Percentiles rank a stretch among this genome's conserved stretches.
Conservation (phyloP, 2,888 invertebrate genomes). For the Elysia crispata region DNA sequence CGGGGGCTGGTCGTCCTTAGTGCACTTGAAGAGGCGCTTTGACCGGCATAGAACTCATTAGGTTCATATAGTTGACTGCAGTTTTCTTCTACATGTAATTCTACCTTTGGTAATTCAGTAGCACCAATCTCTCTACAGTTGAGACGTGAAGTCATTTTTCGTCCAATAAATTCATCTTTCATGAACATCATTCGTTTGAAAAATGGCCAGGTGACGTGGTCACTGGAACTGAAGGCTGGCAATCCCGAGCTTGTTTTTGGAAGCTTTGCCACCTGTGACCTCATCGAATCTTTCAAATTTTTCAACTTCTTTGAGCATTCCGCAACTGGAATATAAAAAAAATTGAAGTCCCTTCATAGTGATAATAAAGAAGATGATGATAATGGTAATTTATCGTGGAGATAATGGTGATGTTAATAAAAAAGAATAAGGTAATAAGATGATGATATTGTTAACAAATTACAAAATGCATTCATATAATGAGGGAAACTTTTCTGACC, state of each 20-base stretch:
- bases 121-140: no score
- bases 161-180: conserved; percentile 25
- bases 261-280: conserved; percentile 24
- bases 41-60: not conserved
- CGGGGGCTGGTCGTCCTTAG: not conserved
- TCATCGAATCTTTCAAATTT: conserved; percentile 7
- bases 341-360: not conserved
- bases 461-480: no score
- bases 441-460: no score
- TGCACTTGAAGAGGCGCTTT: not conserved
- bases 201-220: conserved; percentile 18
- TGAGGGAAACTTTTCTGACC: not conserved
- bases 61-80: not conserved
- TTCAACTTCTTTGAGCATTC: conserved; percentile 23
- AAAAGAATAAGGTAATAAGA: no score
- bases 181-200: conserved; percentile 26
- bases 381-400: not conserved
- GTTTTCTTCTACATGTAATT: no score
- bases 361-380: not conserved
- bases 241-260: conserved; percentile 21
- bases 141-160: not conserved
- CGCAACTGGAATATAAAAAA: conserved; percentile 22
- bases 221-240: conserved; percentile 1
- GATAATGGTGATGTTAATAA: not conserved
- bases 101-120: no score